A percentile compares a stretch with the other conserved stretches of the same genome.
phyloP scores from a whole-genome alignment of 2,888 invertebrate genomes.

The Drosophila paramelanica region DNA sequence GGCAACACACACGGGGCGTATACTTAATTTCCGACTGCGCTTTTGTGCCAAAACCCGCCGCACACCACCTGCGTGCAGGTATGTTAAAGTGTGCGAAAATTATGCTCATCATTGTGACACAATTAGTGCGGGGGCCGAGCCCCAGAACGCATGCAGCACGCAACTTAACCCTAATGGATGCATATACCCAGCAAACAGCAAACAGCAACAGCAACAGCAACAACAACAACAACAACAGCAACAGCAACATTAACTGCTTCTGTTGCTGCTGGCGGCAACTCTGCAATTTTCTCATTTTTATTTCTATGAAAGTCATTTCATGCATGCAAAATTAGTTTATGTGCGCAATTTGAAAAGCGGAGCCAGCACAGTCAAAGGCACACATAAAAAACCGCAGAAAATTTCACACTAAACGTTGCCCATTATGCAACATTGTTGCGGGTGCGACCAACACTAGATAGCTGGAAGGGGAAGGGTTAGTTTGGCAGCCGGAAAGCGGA shows the following conservation, averaged over 20 bases:
- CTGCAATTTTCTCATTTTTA: slow-evolving; percentile 70
- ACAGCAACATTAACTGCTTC: slow-evolving; percentile 16
- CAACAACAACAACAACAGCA: slow-evolving; percentile 21
- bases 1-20: slow-evolving; percentile 58
- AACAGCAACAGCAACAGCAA: too few species aligned
- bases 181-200: slow-evolving; percentile 25
- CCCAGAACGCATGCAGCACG: slow-evolving; percentile 26
- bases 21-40: slow-evolving; percentile 67
- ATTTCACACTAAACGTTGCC: slow-evolving; percentile 75
- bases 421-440: slow-evolving; percentile 71
- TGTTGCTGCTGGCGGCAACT: slow-evolving; percentile 34
- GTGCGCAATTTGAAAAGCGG: slow-evolving; percentile 70
- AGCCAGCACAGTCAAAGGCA: slow-evolving; percentile 34
- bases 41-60: slow-evolving; percentile 12
- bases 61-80: not conserved
- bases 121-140: slow-evolving; percentile 57
- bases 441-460: slow-evolving; percentile 9
- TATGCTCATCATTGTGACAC: slow-evolving; percentile 81
- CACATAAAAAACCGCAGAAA: slow-evolving; percentile 46
- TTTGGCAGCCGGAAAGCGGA: slow-evolving; percentile 14
- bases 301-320: slow-evolving; percentile 72
- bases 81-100: slow-evolving; percentile 58
- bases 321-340: slow-evolving; percentile 79
- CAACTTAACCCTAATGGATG: slow-evolving; percentile 75
- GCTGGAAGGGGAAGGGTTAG: too few species aligned